Conservation (phyloP, 2,888 invertebrate species). For the Tribolium freemani region DNA sequence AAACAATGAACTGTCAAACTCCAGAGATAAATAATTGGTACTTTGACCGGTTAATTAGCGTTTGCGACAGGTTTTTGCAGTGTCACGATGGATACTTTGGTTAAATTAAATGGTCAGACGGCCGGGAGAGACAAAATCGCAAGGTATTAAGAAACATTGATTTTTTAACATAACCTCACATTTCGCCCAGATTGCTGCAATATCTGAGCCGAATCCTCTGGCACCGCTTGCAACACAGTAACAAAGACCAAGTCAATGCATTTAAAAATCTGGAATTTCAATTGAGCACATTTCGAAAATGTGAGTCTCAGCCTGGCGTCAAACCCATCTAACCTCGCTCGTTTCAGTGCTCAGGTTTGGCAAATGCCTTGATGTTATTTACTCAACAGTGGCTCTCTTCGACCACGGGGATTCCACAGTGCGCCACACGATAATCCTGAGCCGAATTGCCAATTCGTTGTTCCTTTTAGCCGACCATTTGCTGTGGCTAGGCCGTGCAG, state of each 20-base stretch:
- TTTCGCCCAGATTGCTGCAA: constrained; percentile 78
- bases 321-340: constrained; percentile 31
- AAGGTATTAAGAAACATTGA: constrained; percentile 59
- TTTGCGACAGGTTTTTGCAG: not conserved
- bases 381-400: constrained; percentile 80
- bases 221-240: constrained; percentile 79
- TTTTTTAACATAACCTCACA: constrained; percentile 38
- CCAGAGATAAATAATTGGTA: constrained; percentile 30
- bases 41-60: constrained; percentile 35
- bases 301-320: constrained; percentile 70
- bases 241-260: constrained; percentile 78
- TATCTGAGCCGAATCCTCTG: constrained; percentile 86
- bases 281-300: constrained; percentile 88
- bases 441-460: constrained; percentile 84
- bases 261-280: constrained; percentile 87
- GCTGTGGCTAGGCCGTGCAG: constrained; percentile 86
- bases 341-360: constrained; percentile 88
- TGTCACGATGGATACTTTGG: constrained; percentile 66
- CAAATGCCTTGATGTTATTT: constrained; percentile 85
- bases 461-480: constrained; percentile 90
- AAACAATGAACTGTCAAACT: constrained; percentile 37
- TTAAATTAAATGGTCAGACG: constrained; percentile 70
- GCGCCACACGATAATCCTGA: constrained; percentile 80
- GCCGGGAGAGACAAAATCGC: constrained; percentile 70
- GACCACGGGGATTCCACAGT: constrained; percentile 81